Conservation (phyloP, 2,113 vertebrate genomes). For the Scomber colias region DNA sequence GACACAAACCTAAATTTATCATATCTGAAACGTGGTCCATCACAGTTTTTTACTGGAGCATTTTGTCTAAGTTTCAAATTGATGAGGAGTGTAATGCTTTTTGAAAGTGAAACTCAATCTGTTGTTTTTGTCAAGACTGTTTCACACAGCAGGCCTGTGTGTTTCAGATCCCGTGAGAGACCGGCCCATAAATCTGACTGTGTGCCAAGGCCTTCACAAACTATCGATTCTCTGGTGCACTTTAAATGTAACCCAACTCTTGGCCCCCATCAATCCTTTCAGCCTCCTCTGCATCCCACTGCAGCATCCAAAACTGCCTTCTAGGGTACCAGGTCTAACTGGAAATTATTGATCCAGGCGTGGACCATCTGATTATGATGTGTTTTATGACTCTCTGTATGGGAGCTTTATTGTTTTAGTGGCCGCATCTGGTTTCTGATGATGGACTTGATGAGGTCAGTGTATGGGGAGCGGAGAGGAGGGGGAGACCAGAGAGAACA, state of each 20-base stretch:
- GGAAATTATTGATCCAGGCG: constrained; percentile 77
- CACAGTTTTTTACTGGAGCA: neutral
- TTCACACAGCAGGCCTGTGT: constrained; percentile 33
- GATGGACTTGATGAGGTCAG: constrained; percentile 77
- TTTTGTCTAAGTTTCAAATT: constrained; percentile 31
- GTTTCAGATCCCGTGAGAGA: constrained; percentile 56
- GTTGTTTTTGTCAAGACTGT: constrained; percentile 54
- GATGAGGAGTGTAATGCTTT: constrained; percentile 37
- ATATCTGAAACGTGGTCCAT: neutral
- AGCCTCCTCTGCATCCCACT: constrained; percentile 49
- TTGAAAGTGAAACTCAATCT: constrained; percentile 68
- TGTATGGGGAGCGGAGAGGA: neutral
- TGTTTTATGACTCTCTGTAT: constrained; percentile 77
- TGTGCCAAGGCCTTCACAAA: constrained; percentile 66
- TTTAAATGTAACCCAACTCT: constrained; percentile 81
- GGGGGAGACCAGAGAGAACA: constrained; percentile 22
- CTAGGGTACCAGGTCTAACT: constrained; percentile 63
- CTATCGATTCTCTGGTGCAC: constrained; percentile 78
- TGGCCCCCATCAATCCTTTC: constrained; percentile 59
- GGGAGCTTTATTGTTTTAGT: constrained; percentile 79
- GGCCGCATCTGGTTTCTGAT: constrained; percentile 77
- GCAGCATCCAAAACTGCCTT: constrained; percentile 69
- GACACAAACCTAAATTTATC: neutral
- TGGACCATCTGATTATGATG: constrained; percentile 75
- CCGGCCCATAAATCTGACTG: constrained; percentile 53